Evolutionary conservation across 2,888 invertebrate genomes (phyloP).

Genomic region (Scrobipalpa costella): DNA sequence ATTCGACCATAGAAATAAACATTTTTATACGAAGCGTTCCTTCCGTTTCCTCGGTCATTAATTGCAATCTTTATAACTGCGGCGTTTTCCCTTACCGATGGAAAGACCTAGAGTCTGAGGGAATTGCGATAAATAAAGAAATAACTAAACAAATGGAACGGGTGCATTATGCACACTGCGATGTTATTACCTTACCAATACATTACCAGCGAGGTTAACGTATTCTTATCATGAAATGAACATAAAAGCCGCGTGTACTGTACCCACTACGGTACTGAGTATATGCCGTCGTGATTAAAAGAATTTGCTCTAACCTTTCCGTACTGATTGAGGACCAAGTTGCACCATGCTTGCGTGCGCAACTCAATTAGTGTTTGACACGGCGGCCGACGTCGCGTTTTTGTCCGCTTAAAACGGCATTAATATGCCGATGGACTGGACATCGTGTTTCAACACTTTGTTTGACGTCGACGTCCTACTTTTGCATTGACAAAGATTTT

Average conservation of each 20-base stretch:
- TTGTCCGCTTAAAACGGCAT: conserved; percentile 66
- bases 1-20: conserved; percentile 11
- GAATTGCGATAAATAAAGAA: background rate
- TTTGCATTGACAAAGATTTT: conserved; percentile 29
- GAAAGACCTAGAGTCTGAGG: conserved; percentile 1
- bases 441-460: conserved; percentile 57
- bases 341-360: conserved; percentile 70
- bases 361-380: conserved; percentile 73
- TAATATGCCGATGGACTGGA: conserved; percentile 69
- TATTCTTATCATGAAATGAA: conserved; percentile 52
- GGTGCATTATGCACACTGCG: conserved; percentile 19
- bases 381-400: conserved; percentile 66
- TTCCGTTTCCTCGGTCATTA: conserved; percentile 19
- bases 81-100: background rate
- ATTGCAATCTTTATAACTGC: conserved; percentile 15
- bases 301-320: conserved; percentile 63
- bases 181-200: conserved; percentile 21
- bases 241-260: conserved; percentile 30
- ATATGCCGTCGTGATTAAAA: conserved; percentile 45
- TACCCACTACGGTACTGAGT: conserved; percentile 6
- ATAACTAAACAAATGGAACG: conserved; percentile 17
- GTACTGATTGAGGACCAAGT: conserved; percentile 51
- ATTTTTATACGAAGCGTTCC: conserved; percentile 10
- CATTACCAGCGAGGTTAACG: conserved; percentile 44
- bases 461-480: conserved; percentile 34